Evolutionary conservation across 2,797 vertebrate species (phyloP), one percentile per base, ranked within the genome.

Genomic region (Oryzias dopingdopingensis): DNA sequence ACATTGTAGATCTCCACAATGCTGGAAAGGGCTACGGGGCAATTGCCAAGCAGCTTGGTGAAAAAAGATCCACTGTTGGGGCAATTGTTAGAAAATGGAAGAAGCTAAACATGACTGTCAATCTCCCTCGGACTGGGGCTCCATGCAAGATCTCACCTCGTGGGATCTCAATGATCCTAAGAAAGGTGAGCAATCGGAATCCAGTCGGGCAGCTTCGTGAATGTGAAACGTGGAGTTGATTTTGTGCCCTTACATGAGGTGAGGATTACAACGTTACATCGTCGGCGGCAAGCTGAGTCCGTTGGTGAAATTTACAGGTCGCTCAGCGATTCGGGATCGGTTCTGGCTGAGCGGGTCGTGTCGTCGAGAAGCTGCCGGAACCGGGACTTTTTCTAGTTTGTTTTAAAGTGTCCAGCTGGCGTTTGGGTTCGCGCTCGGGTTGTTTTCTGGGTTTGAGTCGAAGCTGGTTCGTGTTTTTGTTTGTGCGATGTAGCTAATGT

Each of bases 401-500:
- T 40, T 59, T 22, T 6, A 1, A 49, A 58, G 64, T 60, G 29
- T 12, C 8, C 7, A 49, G 15, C 13, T n/a, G 50, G 2, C 20
- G 20, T 22, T 22, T 22, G 20, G 20, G 62, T 45, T 45, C 42
- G 32, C 46, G 53, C 63, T 14, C 17, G 10, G 22, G 13, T 14
- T 18, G 56, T 29, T 47, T 14, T n/a, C 52, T 23, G 6, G 6
- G 23, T 22, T 8, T 18, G 41, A 59, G 74, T 54, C 53, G 17
- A 55, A 62, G 70, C 51, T 63, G 71, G 68, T 81, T 53, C 68
- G 59, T 89, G 82, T 86, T 82, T 80, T 80, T 86, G 85, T 84
- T 85, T 87, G 85, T 74, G 80, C 73, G 77, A 58, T 51, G 70
- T 59, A 77, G 85, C 86, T 88, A 83, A 79, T 62, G 83, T 84